These are phyloP conservation scores for Semnopithecus entellus DNA, from an alignment of 2,113 vertebrate species.

Conservation along the genomic window DNA sequence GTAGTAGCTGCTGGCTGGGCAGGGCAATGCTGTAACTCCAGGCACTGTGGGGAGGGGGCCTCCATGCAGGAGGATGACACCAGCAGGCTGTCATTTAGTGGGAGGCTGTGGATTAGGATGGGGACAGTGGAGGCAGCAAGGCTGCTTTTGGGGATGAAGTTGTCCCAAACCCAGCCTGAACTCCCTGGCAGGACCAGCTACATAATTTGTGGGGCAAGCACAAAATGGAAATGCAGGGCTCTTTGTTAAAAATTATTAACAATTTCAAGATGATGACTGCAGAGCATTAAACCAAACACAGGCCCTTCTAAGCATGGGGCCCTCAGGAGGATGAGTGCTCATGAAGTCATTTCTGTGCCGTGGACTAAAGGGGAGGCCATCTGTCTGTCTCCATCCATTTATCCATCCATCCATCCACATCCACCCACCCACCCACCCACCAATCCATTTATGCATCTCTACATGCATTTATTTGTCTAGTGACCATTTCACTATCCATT, in stretches of 20 bases:
- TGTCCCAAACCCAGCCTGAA: background rate
- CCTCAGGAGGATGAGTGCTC: background rate
- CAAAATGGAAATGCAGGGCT: background rate
- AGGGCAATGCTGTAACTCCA: background rate
- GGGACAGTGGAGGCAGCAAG: background rate
- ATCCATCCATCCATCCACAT: background rate
- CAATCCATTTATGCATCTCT: background rate
- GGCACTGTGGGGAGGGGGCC: background rate
- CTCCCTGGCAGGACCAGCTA: background rate
- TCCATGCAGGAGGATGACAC: background rate
- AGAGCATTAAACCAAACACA: background rate
- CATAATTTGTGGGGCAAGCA: background rate
- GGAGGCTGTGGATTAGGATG: background rate
- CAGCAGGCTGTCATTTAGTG: background rate
- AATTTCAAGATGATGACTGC: background rate
- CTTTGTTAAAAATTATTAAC: background rate
- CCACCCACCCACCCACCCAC: background rate
- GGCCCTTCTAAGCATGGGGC: background rate
- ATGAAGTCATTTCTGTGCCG: background rate
- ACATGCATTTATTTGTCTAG: background rate
- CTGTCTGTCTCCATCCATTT: background rate
- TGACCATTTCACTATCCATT: background rate
- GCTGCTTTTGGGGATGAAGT: background rate
- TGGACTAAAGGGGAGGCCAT: background rate
- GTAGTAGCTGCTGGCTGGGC: background rate